phyloP scores from a whole-genome alignment of 2,888 invertebrate species.

The Clunio marinus region DNA sequence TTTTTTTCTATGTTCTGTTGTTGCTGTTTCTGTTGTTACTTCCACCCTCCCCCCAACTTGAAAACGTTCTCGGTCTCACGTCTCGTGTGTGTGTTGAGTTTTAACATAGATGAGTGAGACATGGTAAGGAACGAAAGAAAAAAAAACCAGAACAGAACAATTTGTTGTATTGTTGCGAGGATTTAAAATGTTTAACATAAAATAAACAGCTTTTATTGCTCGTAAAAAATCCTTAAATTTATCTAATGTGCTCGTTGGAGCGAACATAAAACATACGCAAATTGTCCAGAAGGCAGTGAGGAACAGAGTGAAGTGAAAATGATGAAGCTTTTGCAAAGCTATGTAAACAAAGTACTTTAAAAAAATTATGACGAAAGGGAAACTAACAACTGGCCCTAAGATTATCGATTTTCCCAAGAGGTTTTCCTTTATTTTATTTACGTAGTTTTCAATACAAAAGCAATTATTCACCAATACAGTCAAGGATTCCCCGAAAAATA shows the following conservation, averaged over 20 bases:
- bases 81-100: slow-evolving; percentile 21
- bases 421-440: slow-evolving; percentile 37
- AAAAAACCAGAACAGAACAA: slow-evolving; percentile 18
- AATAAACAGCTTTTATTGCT: slow-evolving; percentile 19
- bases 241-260: slow-evolving; percentile 19
- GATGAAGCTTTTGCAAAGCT: no score
- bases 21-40: not conserved
- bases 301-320: no score
- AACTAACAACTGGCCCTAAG: slow-evolving; percentile 39
- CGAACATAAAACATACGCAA: slow-evolving; percentile 19
- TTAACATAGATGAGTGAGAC: slow-evolving; percentile 11
- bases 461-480: slow-evolving; percentile 38
- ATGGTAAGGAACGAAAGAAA: not conserved
- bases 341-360: no score
- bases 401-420: slow-evolving; percentile 40
- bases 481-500: slow-evolving; percentile 13
- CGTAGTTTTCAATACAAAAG: slow-evolving; percentile 39
- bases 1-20: not conserved
- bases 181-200: slow-evolving; percentile 29
- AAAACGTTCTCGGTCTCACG: slow-evolving; percentile 5
- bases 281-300: no score
- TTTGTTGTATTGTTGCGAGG: slow-evolving; percentile 22
- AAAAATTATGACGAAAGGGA: not conserved
- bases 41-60: not conserved
- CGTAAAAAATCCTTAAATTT: slow-evolving; percentile 28